phyloP scores from a whole-genome alignment of 2,888 invertebrate species.

The Diaphora mendica region DNA sequence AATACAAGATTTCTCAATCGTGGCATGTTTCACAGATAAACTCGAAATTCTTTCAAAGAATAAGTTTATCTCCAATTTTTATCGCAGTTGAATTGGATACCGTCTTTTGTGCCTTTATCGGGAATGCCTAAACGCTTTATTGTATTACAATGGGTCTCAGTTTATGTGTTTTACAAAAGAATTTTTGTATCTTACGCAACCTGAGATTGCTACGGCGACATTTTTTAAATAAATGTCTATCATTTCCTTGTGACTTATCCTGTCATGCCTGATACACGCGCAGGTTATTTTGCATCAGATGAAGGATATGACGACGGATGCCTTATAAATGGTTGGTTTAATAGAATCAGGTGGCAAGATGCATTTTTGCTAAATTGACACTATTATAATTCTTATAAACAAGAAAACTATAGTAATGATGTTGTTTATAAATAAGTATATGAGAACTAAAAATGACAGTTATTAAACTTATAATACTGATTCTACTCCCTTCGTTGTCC shows the following conservation, averaged over 20 bases:
- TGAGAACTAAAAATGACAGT: neutral
- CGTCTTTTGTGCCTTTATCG: slow-evolving; percentile 30
- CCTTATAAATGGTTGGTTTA: neutral
- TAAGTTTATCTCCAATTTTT: slow-evolving; percentile 33
- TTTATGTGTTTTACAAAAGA: slow-evolving; percentile 12
- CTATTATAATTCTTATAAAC: neutral
- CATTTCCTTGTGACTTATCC: neutral
- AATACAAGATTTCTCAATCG: slow-evolving; percentile 8
- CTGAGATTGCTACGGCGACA: slow-evolving; percentile 3
- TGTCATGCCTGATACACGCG: neutral
- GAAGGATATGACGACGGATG: neutral
- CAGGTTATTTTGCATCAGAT: neutral
- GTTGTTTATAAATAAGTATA: too few species aligned
- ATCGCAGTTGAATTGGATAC: slow-evolving; percentile 26
- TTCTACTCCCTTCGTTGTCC: too few species aligned
- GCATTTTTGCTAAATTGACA: neutral
- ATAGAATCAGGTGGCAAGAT: neutral
- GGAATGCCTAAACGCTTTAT: slow-evolving; percentile 23
- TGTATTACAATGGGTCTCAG: slow-evolving; percentile 20
- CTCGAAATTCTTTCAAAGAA: slow-evolving; percentile 13
- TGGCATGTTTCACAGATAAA: slow-evolving; percentile 13
- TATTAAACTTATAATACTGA: too few species aligned
- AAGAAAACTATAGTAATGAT: neutral
- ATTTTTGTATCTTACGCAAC: slow-evolving; percentile 4
- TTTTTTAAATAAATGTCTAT: slow-evolving; percentile 3